A percentile compares a stretch with the other conserved stretches of the same genome.
These are phyloP conservation scores for Tiliqua scincoides DNA, from an alignment of 2,113 vertebrate genomes.

Conservation along the genomic window DNA sequence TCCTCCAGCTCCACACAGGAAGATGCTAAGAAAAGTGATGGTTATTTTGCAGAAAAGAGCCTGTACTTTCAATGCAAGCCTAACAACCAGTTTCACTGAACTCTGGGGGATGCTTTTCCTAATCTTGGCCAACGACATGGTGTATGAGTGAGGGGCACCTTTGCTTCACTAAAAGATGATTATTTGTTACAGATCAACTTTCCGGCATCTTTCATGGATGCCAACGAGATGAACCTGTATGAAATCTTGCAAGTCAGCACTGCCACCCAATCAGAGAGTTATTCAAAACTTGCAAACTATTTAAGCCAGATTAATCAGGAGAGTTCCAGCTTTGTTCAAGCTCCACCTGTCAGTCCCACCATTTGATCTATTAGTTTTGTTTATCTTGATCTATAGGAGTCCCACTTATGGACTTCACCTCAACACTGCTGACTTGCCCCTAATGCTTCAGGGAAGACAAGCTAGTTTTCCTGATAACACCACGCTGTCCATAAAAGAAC, in stretches of 20 bases:
- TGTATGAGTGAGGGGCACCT: neutral
- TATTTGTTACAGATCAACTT: neutral
- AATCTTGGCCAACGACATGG: neutral
- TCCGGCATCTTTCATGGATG: too few species aligned
- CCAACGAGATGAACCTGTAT: neutral
- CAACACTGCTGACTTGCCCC: neutral
- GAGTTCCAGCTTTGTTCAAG: neutral
- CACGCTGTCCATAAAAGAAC: neutral
- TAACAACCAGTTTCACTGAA: neutral
- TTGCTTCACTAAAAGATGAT: neutral
- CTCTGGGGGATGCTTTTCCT: neutral
- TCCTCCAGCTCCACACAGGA: neutral
- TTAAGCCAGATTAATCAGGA: neutral
- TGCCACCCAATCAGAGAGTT: neutral
- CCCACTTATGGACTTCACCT: neutral
- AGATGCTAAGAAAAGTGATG: neutral
- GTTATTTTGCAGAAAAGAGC: neutral
- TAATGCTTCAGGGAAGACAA: neutral
- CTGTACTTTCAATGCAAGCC: neutral
- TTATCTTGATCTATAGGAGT: neutral
- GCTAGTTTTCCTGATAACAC: neutral
- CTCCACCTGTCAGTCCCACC: neutral
- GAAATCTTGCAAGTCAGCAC: neutral
- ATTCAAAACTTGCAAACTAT: neutral
- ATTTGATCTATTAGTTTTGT: neutral